Evolutionary conservation across 2,797 vertebrate species (phyloP).

Genomic region (Oreochromis grahami): DNA sequence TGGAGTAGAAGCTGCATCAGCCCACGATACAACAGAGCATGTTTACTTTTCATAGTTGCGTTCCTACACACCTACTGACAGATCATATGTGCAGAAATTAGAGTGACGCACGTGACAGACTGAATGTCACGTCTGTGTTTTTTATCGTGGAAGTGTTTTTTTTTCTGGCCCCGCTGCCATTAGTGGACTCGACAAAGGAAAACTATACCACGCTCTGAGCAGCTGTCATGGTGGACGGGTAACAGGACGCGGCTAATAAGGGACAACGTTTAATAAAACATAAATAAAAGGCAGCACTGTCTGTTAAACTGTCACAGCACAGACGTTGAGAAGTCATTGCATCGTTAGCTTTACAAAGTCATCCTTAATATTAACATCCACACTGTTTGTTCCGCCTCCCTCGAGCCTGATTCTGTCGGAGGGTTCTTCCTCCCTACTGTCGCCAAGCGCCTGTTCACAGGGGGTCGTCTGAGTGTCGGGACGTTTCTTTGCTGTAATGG

Average conservation of each 20-base stretch:
- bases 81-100: background rate
- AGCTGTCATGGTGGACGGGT: background rate
- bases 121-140: background rate
- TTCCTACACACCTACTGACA: too few species aligned
- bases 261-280: background rate
- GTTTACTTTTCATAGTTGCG: background rate
- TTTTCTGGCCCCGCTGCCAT: rapidly evolving
- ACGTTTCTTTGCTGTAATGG: background rate
- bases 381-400: background rate
- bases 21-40: background rate
- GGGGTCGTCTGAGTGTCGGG: background rate
- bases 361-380: background rate
- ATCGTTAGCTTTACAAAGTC: background rate
- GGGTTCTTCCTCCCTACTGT: background rate
- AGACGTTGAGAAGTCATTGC: rapidly evolving
- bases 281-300: background rate
- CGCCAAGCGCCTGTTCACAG: background rate
- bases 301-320: background rate
- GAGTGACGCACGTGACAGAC: background rate
- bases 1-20: background rate
- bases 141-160: background rate
- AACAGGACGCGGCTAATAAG: background rate
- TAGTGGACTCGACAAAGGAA: background rate
- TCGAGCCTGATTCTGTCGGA: background rate
- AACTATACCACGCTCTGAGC: rapidly evolving